Conservation (phyloP, 2,888 invertebrate species). For the Dascillus cervinus region DNA sequence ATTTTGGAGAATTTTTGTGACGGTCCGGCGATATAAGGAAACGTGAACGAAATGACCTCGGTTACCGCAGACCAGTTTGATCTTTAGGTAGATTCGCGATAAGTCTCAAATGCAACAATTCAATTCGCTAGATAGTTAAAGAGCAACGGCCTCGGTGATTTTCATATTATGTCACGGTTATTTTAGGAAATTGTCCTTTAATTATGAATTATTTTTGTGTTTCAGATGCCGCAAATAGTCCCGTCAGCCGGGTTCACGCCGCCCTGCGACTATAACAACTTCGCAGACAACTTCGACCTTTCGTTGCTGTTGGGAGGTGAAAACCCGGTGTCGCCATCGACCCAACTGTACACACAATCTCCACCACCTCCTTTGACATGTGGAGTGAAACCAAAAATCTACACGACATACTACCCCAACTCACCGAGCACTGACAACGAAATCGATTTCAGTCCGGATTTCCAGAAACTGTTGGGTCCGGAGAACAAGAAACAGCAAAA, state of each 20-base stretch:
- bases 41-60: not conserved
- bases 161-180: not conserved
- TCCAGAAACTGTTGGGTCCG: conserved; percentile 34
- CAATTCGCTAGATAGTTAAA: not conserved
- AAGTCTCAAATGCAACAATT: not conserved
- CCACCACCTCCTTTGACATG: conserved; percentile 44
- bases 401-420: conserved; percentile 34
- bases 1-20: too few relatives aligned
- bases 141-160: not conserved
- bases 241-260: conserved; percentile 71
- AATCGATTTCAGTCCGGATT: conserved; percentile 36
- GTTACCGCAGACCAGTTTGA: not conserved
- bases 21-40: not conserved
- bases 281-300: conserved; percentile 61
- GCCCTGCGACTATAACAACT: conserved; percentile 56
- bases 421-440: conserved; percentile 27
- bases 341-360: conserved; percentile 31
- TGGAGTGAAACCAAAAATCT: conserved; percentile 36
- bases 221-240: conserved; percentile 78
- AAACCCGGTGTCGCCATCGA: conserved; percentile 47
- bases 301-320: conserved; percentile 62
- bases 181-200: not conserved
- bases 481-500: conserved; percentile 15
- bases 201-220: conserved; percentile 24
- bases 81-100: not conserved